Conservation (phyloP, 64 coral and sea anemone genomes). For the Astreopora myriophthalma region DNA sequence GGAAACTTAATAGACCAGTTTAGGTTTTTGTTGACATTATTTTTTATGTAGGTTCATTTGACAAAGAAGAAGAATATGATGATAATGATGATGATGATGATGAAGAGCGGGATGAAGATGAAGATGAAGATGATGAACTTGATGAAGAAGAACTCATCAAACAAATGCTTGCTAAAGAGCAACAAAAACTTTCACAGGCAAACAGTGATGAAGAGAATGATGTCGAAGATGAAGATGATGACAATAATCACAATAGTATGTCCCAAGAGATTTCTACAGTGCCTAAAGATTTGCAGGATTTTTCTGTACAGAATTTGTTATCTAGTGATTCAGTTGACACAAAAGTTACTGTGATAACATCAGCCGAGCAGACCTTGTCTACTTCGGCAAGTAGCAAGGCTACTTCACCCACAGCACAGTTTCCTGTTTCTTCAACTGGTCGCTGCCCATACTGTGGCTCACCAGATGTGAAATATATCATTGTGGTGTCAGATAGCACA, state of each 20-base stretch:
- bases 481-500: constrained; percentile 71
- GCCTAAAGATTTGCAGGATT: not conserved
- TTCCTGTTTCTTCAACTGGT: constrained; percentile 85
- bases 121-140: constrained; percentile 89
- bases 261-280: not conserved
- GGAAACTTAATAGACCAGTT: not conserved
- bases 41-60: not conserved
- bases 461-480: constrained; percentile 87
- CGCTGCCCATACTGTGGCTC: constrained; percentile 88
- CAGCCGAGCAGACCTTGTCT: not conserved
- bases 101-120: constrained; percentile 44
- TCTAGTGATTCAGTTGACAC: not conserved
- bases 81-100: constrained; percentile 23
- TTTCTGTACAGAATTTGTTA: not conserved
- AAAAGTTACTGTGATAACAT: not conserved
- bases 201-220: not conserved
- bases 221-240: not conserved
- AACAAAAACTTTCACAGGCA: constrained; percentile 60
- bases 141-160: constrained; percentile 94
- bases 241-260: not conserved
- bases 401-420: not conserved
- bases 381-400: not conserved
- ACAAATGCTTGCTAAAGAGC: constrained; percentile 94
- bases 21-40: not conserved
- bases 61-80: constrained; percentile 22